phyloP scores from a whole-genome alignment of 2,113 vertebrate species.

The Megaleporinus macrocephalus region DNA sequence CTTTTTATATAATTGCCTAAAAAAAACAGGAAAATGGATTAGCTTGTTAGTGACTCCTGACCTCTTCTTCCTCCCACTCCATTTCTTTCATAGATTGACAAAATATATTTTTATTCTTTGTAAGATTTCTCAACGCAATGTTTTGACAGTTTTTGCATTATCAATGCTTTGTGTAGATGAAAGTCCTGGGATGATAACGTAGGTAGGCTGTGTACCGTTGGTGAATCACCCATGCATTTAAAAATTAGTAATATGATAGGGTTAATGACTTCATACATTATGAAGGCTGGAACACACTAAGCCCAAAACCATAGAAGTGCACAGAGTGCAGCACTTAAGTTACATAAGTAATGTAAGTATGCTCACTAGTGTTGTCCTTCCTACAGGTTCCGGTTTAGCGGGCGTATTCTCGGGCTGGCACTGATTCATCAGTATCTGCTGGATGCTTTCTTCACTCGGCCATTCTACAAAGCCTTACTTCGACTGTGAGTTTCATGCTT shows the following conservation, averaged over 20 bases:
- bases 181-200: too few species aligned
- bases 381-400: conserved; percentile 95
- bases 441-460: conserved; percentile 97
- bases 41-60: not conserved
- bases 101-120: too few species aligned
- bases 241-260: not conserved
- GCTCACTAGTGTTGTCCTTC: conserved; percentile 3
- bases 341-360: conserved; percentile 3
- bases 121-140: too few species aligned
- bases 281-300: not conserved
- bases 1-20: not conserved
- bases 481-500: conserved; percentile 85
- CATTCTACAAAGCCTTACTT: conserved; percentile 96
- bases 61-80: too few species aligned
- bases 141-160: too few species aligned
- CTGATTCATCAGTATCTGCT: conserved; percentile 98
- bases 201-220: not conserved
- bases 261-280: not conserved
- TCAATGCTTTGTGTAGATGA: too few species aligned
- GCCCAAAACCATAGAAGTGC: not conserved
- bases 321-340: not conserved
- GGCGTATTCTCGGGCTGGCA: conserved; percentile 95
- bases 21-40: not conserved
- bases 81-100: too few species aligned
- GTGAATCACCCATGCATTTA: not conserved